Conservation (phyloP, 2,888 invertebrate genomes). For the Thysanoteuthis rhombus region DNA sequence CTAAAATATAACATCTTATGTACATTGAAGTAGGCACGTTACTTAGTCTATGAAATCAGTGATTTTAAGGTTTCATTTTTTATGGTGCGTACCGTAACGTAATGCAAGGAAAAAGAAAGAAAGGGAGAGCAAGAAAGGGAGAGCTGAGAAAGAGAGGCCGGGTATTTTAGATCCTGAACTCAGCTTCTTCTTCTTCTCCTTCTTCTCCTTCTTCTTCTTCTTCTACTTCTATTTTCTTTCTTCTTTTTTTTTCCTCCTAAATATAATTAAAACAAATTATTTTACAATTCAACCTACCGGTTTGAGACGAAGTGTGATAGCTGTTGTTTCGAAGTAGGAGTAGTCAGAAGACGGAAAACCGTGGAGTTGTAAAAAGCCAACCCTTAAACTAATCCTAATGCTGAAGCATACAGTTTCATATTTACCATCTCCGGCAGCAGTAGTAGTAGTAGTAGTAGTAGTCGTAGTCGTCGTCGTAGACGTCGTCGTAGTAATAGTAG, state of each 20-base stretch:
- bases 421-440: constrained; percentile 12
- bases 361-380: not conserved
- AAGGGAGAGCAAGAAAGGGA: not conserved
- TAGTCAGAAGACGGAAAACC: not conserved
- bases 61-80: not conserved
- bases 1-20: not conserved
- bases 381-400: not conserved
- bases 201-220: not conserved
- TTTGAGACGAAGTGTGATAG: not conserved
- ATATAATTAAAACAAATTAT: constrained; percentile 12
- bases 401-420: constrained; percentile 12
- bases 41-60: not conserved
- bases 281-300: not conserved
- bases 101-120: not conserved
- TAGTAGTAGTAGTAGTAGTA: not conserved
- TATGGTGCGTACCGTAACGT: not conserved
- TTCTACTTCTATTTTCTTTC: not conserved
- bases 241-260: not conserved
- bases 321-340: not conserved
- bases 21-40: not conserved
- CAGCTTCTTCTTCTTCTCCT: not conserved
- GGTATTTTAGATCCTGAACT: not conserved
- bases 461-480: not conserved
- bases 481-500: not conserved
- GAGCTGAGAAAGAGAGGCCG: not conserved